Percentiles rank a stretch among this genome's conserved stretches.
Conservation (phyloP, 92 coral and sea anemone species). For the Bergia sp. region DNA sequence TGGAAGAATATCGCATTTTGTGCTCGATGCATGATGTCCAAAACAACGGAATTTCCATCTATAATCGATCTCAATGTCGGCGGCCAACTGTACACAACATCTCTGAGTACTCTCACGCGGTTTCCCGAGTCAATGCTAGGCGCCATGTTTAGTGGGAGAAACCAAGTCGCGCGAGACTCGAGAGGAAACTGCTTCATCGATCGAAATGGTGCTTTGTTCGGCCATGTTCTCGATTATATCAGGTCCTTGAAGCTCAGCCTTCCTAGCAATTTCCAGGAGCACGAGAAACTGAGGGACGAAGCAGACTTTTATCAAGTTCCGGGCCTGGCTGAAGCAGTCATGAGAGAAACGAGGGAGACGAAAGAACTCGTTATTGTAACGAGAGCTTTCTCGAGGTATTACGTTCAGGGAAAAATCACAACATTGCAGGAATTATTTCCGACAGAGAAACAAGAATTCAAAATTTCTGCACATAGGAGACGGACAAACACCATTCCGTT, state of each 20-base stretch:
- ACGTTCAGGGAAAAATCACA: conserved; percentile 18
- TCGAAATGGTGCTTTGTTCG: conserved; percentile 76
- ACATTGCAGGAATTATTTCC: conserved; percentile 13
- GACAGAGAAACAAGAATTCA: conserved; percentile 16
- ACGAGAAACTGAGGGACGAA: conserved; percentile 74
- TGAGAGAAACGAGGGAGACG: neutral
- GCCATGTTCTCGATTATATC: conserved; percentile 71
- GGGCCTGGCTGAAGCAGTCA: conserved; percentile 47
- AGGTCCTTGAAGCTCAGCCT: conserved; percentile 65
- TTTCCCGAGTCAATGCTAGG: conserved; percentile 81
- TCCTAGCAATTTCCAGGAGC: conserved; percentile 68
- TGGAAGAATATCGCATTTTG: neutral
- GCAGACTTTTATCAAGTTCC: conserved; percentile 80
- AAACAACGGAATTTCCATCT: conserved; percentile 53
- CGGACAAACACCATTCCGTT: neutral
- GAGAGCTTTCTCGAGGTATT: conserved; percentile 11
- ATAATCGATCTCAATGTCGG: conserved; percentile 77
- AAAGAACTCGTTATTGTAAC: conserved; percentile 8
- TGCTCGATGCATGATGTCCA: neutral
- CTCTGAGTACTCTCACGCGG: conserved; percentile 69
- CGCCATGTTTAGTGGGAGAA: conserved; percentile 81
- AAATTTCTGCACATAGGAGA: conserved; percentile 15
- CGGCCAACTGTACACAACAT: conserved; percentile 73
- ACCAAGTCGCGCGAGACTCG: conserved; percentile 64
- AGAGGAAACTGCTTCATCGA: conserved; percentile 75